A percentile compares a stretch with the other conserved stretches of the same genome.
Evolutionary conservation across 30 jellyfish, hydroid and myxozoan species (phyloP).

Genomic region (Pseudorhiza aurosa): DNA sequence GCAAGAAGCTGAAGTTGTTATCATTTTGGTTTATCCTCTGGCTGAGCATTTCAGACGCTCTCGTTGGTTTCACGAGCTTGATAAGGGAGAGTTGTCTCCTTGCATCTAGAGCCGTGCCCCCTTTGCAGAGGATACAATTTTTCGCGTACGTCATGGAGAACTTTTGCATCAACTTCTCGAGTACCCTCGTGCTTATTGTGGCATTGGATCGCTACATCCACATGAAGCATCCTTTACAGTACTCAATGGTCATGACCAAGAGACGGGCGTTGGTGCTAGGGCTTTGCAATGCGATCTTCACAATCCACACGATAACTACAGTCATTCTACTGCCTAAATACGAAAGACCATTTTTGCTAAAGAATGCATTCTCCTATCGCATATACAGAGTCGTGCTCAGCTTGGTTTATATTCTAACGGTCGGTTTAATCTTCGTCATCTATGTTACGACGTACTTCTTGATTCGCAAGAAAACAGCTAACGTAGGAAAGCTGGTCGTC

Average conservation of each 20-base stretch:
- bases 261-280: conserved; percentile 20
- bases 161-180: conserved; percentile 35
- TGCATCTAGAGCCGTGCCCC: background rate
- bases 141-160: background rate
- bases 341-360: background rate
- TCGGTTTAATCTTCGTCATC: background rate
- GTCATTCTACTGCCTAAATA: conserved; percentile 3
- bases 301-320: background rate
- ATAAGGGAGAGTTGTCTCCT: background rate
- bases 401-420: background rate
- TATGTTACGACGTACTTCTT: conserved; percentile 25
- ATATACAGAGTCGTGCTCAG: conserved; percentile 36
- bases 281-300: conserved; percentile 4
- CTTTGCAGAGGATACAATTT: background rate
- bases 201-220: conserved; percentile 55
- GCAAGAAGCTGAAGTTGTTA: background rate
- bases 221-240: conserved; percentile 19
- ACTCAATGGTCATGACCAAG: conserved; percentile 27
- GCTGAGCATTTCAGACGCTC: conserved; percentile 24
- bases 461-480: background rate
- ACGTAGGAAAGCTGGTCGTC: no score
- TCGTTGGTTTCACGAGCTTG: conserved; percentile 1
- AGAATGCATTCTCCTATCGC: background rate
- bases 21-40: conserved; percentile 30
- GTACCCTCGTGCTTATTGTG: conserved; percentile 8